Evolutionary conservation across 1,140 invertebrate genomes (phyloP), one percentile per base, ranked within the genome.

Genomic region (Meloidogyne exigua): DNA sequence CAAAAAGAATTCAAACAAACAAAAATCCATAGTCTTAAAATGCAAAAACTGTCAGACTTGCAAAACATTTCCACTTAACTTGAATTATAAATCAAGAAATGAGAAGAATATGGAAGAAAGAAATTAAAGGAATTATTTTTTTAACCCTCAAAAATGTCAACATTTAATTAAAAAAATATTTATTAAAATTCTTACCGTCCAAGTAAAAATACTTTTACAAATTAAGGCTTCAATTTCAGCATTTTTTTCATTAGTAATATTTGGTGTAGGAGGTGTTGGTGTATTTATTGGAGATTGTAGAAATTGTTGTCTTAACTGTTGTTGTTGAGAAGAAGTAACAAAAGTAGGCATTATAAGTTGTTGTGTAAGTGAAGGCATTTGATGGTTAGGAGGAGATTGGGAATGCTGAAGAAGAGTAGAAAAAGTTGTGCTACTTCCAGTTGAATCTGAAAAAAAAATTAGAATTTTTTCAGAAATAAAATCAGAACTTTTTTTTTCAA

Each of bases 181-280:
- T 32, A 32, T 32, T 32, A 3, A 3, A 32, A n/a, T 32, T 2
- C 28, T 21, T 42, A 72, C 70, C 70, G 57, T 64, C 72, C 72
- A 73, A 21, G 42, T 65, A 23, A 13, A 65, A 28, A 73, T 39
- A 32, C 72, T 65, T 25, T 23, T 62, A 13, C 23, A 25, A 21
- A 65, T 28, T 23, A 73, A 65, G 11, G 72, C 23, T 21, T 64
- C 49, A 73, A 73, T 73, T 36, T 73, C 57, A 28, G 25, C 15
- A 36, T 65, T 73, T 23, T 64, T 62, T 36, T 73, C 72, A 62
- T 23, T 18, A 36, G 21, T 68, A 21, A 21, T 4, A 9, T 3
- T 25, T 65, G 63, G 4, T 65, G 10, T 32, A 9, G 10, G 15
- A 9, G 10, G 15, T 32, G 28, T 42, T 13, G 18, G 26, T n/a